Evolutionary conservation across 1,140 invertebrate species (phyloP).

Genomic region (Triops cancriformis): DNA sequence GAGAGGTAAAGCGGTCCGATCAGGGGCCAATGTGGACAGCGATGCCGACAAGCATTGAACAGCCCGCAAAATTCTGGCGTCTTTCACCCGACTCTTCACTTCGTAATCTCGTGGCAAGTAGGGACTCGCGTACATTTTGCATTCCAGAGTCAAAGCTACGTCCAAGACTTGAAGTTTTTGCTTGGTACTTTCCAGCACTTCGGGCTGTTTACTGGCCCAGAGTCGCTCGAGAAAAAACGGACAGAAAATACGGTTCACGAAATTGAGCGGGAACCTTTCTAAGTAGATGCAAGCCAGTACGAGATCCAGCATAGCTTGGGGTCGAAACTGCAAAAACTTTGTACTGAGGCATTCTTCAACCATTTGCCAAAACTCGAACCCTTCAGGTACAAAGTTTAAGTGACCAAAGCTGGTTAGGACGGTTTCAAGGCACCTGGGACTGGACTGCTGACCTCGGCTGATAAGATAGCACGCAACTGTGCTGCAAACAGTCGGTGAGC

Average conservation of each 20-base stretch:
- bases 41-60: constrained; percentile 43
- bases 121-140: constrained; percentile 49
- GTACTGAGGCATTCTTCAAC: constrained; percentile 49
- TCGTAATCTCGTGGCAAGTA: constrained; percentile 45
- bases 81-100: constrained; percentile 42
- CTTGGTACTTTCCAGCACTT: constrained; percentile 35
- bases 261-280: constrained; percentile 53
- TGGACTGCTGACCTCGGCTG: constrained; percentile 43
- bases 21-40: constrained; percentile 38
- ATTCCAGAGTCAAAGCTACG: constrained; percentile 54
- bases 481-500: constrained; percentile 50
- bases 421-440: constrained; percentile 46
- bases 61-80: constrained; percentile 47
- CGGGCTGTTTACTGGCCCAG: constrained; percentile 36
- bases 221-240: constrained; percentile 53
- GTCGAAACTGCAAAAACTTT: constrained; percentile 51
- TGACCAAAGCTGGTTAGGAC: constrained; percentile 54
- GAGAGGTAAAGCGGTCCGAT: constrained; percentile 42
- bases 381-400: constrained; percentile 50
- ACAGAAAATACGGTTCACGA: constrained; percentile 52
- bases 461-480: constrained; percentile 50
- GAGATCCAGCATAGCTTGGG: constrained; percentile 52
- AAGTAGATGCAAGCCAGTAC: constrained; percentile 56
- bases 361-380: constrained; percentile 49
- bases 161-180: constrained; percentile 54